These are phyloP conservation scores for Pyxicephalus adspersus DNA, from an alignment of 2,113 vertebrate species.

Conservation along the genomic window DNA sequence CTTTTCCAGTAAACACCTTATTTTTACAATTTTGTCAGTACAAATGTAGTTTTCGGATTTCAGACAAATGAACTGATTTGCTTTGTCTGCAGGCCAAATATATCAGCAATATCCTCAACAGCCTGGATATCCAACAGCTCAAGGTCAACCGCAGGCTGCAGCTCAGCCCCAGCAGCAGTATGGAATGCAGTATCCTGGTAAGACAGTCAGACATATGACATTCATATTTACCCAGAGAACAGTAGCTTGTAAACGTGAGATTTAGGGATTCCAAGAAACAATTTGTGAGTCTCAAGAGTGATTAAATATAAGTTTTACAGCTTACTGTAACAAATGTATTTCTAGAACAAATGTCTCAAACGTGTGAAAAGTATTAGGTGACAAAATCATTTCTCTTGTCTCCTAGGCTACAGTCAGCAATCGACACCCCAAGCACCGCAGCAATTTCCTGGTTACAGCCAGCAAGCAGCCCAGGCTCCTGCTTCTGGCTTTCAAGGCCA, in stretches of 20 bases:
- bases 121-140: conserved; percentile 86
- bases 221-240: neutral
- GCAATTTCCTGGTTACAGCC: conserved; percentile 90
- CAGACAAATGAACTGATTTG: neutral
- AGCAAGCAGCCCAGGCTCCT: conserved; percentile 81
- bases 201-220: conserved; percentile 58
- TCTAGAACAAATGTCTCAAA: neutral
- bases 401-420: conserved; percentile 86
- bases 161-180: conserved; percentile 85
- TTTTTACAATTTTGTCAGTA: too few species aligned
- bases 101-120: conserved; percentile 95
- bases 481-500: conserved; percentile 78
- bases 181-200: conserved; percentile 93
- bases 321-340: neutral
- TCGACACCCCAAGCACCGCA: conserved; percentile 84
- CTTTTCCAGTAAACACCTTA: too few species aligned
- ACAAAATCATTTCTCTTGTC: conserved; percentile 59
- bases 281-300: neutral
- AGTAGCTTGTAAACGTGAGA: neutral
- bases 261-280: neutral
- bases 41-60: too few species aligned
- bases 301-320: neutral
- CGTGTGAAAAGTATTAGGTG: neutral
- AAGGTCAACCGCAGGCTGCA: conserved; percentile 80
- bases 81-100: conserved; percentile 83